phyloP scores from a whole-genome alignment of 2,888 invertebrate genomes.

The Diaprepes abbreviatus region DNA sequence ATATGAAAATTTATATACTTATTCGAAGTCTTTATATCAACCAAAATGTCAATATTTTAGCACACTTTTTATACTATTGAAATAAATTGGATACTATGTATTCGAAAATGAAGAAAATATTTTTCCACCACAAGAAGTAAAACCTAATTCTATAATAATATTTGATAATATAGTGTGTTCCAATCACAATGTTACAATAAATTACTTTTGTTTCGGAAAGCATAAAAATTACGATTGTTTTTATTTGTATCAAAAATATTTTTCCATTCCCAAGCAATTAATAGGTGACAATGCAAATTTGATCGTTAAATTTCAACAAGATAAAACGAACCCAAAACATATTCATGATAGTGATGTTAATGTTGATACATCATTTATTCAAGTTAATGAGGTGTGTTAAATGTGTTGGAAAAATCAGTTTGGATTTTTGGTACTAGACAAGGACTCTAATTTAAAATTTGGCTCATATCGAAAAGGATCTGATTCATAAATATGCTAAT shows the following conservation, averaged over 20 bases:
- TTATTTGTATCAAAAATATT: too few relatives aligned
- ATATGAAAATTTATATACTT: not conserved
- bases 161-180: not conserved
- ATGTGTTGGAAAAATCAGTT: not conserved
- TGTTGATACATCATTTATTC: not conserved
- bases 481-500: too few relatives aligned
- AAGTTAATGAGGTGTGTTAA: not conserved
- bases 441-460: not conserved
- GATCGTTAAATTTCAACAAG: not conserved
- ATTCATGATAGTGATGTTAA: not conserved
- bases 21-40: not conserved
- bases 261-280: not conserved
- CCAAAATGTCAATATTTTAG: not conserved
- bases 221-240: not conserved
- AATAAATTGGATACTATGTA: not conserved
- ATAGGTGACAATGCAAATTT: not conserved
- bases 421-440: not conserved
- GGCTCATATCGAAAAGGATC: too few relatives aligned
- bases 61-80: not conserved
- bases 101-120: not conserved
- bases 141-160: not conserved
- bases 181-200: not conserved
- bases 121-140: not conserved
- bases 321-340: not conserved
- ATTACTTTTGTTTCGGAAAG: not conserved